A percentile compares a stretch with the other conserved stretches of the same genome.
Conservation (phyloP, 2,113 vertebrate genomes). For the Meleagris gallopavo region DNA sequence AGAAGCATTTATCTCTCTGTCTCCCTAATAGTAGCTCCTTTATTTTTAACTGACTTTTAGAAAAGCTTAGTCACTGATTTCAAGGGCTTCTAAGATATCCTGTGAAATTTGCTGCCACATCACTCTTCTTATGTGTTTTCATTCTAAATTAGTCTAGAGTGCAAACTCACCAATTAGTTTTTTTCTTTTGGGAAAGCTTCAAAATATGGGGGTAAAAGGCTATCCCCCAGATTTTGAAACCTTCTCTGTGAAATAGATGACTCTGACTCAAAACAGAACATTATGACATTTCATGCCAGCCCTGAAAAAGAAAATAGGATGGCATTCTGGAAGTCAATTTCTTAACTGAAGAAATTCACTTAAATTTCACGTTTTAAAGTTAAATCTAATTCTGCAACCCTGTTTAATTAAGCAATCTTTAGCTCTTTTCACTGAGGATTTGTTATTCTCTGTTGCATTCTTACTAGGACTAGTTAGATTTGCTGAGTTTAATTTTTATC, state of each 20-base stretch:
- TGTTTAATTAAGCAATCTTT: conserved; percentile 79
- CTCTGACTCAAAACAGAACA: conserved; percentile 55
- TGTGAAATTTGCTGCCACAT: not conserved
- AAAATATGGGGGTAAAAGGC: not conserved
- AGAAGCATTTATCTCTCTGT: not conserved
- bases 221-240: not conserved
- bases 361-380: conserved; percentile 74
- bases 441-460: conserved; percentile 68
- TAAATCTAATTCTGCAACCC: conserved; percentile 73
- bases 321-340: conserved; percentile 63
- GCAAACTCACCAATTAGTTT: not conserved
- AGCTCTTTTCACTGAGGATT: conserved; percentile 70
- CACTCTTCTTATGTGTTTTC: not conserved
- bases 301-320: conserved; percentile 30
- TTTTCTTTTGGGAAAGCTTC: not conserved
- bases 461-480: conserved; percentile 60
- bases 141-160: not conserved
- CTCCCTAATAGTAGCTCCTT: not conserved
- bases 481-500: conserved; percentile 76
- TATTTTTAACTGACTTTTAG: not conserved
- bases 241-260: conserved; percentile 43
- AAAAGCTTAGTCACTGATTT: not conserved
- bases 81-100: not conserved
- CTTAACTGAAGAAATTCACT: conserved; percentile 65
- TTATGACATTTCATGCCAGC: conserved; percentile 41